Evolutionary conservation across 2,113 vertebrate species (phyloP), one percentile per base, ranked within the genome.

Genomic region (Pollimyrus isidori): DNA sequence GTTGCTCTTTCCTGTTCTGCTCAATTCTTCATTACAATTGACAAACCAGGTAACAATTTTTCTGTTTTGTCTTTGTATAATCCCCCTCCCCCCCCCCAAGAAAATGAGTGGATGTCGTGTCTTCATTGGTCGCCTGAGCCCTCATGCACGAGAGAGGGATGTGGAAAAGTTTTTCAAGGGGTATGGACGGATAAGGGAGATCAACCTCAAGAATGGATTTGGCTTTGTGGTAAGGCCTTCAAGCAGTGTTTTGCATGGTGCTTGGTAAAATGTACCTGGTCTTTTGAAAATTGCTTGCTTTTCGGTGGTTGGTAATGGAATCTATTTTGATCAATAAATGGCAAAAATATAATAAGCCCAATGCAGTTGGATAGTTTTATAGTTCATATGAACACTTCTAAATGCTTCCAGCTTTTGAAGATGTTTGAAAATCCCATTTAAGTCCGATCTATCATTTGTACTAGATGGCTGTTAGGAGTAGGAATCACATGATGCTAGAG

Each of bases 161-260:
- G 97, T 98, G 89, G 97, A 98, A 92, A 98, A 98, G 88, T 98
- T 98, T 92, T 98, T 98, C 93, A 98, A 98, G 91, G 97, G 97
- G 7, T 98, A 98, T 17, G 97, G 97, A 17, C 95, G 96, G 39
- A 98, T 98, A 91, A 93, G 97, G 2, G 97, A 98, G 92, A 98
- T 98, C 83, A 97, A 97, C 92, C 93, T 98, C 1, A 98, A 98
- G 92, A 98, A 98, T 88, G 97, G 97, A 6, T 98, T 98, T 91
- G 97, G 97, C 4, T 98, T 98, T 94, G 97, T 98, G 96, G 97
- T 98, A 19, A 93, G 97, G 1, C 49, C 1, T 35, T 49, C 46
- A 58, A 10, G 26, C 21, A 3, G 39, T n/a, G 7, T 45, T 21
- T 3, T 19, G 4, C 73, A 80, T 80, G 73, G 73, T 19, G 35